Evolutionary conservation across 2,888 invertebrate species (phyloP).

Genomic region (Neria commutata): DNA sequence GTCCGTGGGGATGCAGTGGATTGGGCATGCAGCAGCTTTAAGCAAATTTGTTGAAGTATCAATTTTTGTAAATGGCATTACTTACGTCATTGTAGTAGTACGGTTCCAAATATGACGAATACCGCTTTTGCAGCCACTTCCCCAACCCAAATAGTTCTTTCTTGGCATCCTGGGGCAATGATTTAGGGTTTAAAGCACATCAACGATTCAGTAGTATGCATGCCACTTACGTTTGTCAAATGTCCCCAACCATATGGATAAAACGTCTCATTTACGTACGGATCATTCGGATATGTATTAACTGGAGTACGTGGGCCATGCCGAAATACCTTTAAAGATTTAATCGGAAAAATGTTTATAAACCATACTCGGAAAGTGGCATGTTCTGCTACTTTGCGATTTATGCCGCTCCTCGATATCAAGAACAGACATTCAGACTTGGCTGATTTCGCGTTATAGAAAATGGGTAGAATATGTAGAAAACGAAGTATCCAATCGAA

Average conservation of each 20-base stretch:
- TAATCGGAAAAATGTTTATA: too few species aligned
- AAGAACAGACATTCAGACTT: too few species aligned
- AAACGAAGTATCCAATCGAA: too few species aligned
- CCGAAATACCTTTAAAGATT: conserved; percentile 71
- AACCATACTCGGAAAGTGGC: too few species aligned
- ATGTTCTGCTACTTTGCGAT: too few species aligned
- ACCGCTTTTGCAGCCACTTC: conserved; percentile 67
- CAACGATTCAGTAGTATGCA: not conserved
- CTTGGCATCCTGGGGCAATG: conserved; percentile 67
- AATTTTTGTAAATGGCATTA: not conserved
- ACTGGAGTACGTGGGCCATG: conserved; percentile 82
- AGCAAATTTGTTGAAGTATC: not conserved
- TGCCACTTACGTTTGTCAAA: conserved; percentile 71
- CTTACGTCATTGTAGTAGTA: conserved; percentile 65
- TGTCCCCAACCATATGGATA: conserved; percentile 81
- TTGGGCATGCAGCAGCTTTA: conserved; percentile 67
- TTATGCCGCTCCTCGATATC: too few species aligned
- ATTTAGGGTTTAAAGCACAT: not conserved
- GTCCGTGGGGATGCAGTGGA: conserved; percentile 76
- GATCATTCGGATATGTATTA: conserved; percentile 76
- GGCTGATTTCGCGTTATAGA: too few species aligned
- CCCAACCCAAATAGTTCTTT: conserved; percentile 69
- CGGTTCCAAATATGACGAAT: conserved; percentile 66
- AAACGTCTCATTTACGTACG: conserved; percentile 67
- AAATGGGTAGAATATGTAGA: too few species aligned